Percentiles rank a stretch among this genome's conserved stretches.
Conservation (phyloP, 1,140 invertebrate species). For the Chironomus striatipennis region DNA sequence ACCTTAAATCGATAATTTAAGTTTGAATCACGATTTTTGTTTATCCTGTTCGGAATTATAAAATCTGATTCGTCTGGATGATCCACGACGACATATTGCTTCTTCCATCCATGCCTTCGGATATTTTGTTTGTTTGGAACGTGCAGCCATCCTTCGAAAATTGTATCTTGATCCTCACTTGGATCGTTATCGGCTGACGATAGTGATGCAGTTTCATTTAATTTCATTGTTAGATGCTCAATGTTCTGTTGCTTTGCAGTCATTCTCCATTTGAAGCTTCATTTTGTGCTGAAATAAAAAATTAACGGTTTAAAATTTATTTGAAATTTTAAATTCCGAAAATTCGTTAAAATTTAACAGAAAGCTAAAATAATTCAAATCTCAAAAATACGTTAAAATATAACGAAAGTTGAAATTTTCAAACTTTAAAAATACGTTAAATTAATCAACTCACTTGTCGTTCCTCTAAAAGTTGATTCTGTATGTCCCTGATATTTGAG, state of each 20-base stretch:
- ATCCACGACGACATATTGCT: conserved; percentile 95
- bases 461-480: conserved; percentile 58
- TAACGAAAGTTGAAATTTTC: no score
- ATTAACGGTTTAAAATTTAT: background rate
- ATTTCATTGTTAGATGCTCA: conserved; percentile 79
- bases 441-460: conserved; percentile 35
- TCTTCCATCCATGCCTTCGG: conserved; percentile 90
- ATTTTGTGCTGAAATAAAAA: conserved; percentile 50
- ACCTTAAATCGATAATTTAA: conserved; percentile 94
- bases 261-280: conserved; percentile 85
- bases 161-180: conserved; percentile 60
- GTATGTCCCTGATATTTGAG: conserved; percentile 77
- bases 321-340: no score
- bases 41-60: conserved; percentile 94
- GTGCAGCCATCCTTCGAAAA: conserved; percentile 91
- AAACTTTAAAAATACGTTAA: no score
- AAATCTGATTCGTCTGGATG: conserved; percentile 94
- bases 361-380: no score
- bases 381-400: no score
- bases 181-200: conserved; percentile 83
- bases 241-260: conserved; percentile 95
- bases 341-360: no score
- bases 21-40: conserved; percentile 80
- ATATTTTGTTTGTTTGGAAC: conserved; percentile 95
- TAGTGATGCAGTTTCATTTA: conserved; percentile 82